Percentiles rank a stretch among this genome's conserved stretches.
Conservation (phyloP, 2,797 vertebrate genomes). For the Acipenser oxyrinchus region DNA sequence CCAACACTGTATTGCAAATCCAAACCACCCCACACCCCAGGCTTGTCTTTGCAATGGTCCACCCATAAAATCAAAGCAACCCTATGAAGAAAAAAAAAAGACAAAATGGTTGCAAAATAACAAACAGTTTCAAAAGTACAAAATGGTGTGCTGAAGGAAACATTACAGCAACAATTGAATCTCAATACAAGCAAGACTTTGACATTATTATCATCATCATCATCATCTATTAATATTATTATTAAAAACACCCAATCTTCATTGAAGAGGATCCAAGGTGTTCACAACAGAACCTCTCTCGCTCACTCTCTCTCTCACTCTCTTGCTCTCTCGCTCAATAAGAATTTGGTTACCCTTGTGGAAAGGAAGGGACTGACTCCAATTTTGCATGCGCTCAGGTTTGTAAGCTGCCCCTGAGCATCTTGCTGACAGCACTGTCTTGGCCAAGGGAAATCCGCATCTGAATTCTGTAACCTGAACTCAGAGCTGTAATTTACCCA, state of each 20-base stretch:
- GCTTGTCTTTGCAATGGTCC: slow-evolving; percentile 55
- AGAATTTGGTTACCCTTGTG: slow-evolving; percentile 37
- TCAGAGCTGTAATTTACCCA: slow-evolving; percentile 56
- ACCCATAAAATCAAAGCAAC: slow-evolving; percentile 59
- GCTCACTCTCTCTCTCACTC: background rate
- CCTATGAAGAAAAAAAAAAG: slow-evolving; percentile 34
- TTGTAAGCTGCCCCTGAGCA: slow-evolving; percentile 26
- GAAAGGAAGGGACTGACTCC: slow-evolving; percentile 54
- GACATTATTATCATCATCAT: background rate
- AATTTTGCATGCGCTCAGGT: slow-evolving; percentile 55
- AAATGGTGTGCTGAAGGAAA: no score
- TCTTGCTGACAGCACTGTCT: slow-evolving; percentile 52
- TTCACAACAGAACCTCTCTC: background rate
- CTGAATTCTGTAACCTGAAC: slow-evolving; percentile 38
- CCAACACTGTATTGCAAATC: slow-evolving; percentile 74
- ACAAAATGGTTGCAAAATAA: background rate
- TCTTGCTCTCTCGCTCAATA: background rate
- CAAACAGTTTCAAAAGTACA: background rate
- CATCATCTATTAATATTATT: background rate
- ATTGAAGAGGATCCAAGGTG: no score
- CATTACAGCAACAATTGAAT: background rate
- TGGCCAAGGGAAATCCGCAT: slow-evolving; percentile 64
- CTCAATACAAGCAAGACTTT: background rate
- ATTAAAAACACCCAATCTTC: no score
- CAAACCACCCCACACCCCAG: slow-evolving; percentile 72